Base-by-base conservation (phyloP, 2,888 invertebrate species). In the Eupithecia tripunctaria region DNA sequence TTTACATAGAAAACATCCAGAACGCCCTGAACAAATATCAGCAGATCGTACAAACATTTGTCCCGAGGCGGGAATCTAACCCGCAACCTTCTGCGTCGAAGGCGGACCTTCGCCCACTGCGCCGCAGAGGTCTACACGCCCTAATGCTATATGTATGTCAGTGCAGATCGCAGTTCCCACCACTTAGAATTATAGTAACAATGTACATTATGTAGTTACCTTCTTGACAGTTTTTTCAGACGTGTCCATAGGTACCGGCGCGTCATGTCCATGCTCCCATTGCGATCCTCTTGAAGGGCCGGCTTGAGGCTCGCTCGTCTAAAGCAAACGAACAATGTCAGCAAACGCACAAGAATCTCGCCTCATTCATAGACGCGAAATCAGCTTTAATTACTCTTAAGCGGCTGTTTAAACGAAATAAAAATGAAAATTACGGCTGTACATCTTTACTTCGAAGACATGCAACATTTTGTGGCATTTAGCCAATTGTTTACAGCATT, bases 221-320 rank as follows among this genome's bases (percentile, higher is more conserved):
- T 95, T 95, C 79, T 95, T 95, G 12, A 93, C 88, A n/a, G 60
- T 51, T 82, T 95, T 95, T 32, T 94, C 94, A 62, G 92, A 85
- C 1, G 86, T 82, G 7, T 91, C 93, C 79, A 86, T 81, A 29
- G 90, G 90, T 3, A 82, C 43, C 0, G 70, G 67, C 25, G 72
- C 82, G 70, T 89, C 93, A 63, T 10, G 41, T 15, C 7, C 80
- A 25, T 81, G 82, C 38, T 90, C 89, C 89, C 90, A 89, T 67
- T 81, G 72, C 8, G 32, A n/a, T 12, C 27, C 80, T 68, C 80
- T 69, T 38, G 74, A 71, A 47, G 85, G 85, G 0, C 82, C 75
- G 36, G 56, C 62, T 27, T 29, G 68, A 5, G 36, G 36, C 18
- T 72, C 76, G 32, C 62, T 72, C 41, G 43, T 60, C 72, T 72